These are phyloP conservation scores for Eurytoma adleriae DNA, from an alignment of 2,888 invertebrate species.

Conservation along the genomic window DNA sequence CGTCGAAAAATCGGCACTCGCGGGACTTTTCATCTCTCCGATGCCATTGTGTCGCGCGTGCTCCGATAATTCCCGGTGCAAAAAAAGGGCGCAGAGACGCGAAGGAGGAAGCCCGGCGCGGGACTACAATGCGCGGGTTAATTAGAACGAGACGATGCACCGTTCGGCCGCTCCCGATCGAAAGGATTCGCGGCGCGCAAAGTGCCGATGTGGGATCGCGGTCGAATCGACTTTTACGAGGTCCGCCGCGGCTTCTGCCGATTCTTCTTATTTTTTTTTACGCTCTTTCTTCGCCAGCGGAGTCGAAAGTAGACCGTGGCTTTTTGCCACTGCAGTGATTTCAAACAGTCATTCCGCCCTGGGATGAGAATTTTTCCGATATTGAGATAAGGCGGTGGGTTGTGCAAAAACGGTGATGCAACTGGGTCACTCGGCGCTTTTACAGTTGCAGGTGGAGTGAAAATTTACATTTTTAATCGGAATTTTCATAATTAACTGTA, in stretches of 20 bases:
- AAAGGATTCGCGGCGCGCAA: neutral
- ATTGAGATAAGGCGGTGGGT: too few relatives aligned
- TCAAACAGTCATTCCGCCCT: neutral
- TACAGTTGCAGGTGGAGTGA: too few relatives aligned
- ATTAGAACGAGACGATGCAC: slow-evolving; percentile 50
- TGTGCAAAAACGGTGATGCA: too few relatives aligned
- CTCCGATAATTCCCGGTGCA: slow-evolving; percentile 9
- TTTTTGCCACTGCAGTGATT: neutral
- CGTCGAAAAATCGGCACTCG: slow-evolving; percentile 20
- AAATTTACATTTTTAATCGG: too few relatives aligned
- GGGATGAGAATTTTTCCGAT: too few relatives aligned
- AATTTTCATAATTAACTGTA: too few relatives aligned
- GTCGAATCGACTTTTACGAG: neutral
- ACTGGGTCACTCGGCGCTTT: too few relatives aligned
- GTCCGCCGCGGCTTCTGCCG: neutral
- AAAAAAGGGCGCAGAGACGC: neutral
- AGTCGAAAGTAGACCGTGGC: neutral
- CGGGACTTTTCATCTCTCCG: slow-evolving; percentile 8
- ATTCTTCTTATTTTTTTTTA: too few relatives aligned
- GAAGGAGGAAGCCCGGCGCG: neutral
- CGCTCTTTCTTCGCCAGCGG: neutral
- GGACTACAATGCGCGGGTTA: slow-evolving; percentile 11
- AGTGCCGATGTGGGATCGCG: neutral
- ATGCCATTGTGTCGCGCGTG: neutral
- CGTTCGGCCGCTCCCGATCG: slow-evolving; percentile 11